phyloP scores from a whole-genome alignment of 92 coral and sea anemone species.

The Ricordea florida region DNA sequence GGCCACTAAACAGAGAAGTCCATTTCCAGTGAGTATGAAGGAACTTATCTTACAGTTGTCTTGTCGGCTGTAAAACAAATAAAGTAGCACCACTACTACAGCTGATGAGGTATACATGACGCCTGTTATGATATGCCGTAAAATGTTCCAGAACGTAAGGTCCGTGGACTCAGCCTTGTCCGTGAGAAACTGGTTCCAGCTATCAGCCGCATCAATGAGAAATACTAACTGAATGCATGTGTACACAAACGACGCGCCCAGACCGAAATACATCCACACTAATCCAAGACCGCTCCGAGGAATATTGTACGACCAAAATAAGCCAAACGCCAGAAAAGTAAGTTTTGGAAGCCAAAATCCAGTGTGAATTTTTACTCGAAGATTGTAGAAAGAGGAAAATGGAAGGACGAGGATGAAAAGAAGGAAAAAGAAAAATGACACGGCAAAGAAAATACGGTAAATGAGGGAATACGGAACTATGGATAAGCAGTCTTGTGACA shows the following conservation, averaged over 20 bases:
- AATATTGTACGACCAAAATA: conserved; percentile 36
- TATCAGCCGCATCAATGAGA: conserved; percentile 67
- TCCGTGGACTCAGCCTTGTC: not conserved
- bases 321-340: conserved; percentile 24
- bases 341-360: conserved; percentile 90
- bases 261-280: conserved; percentile 65
- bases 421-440: conserved; percentile 56
- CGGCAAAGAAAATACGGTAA: conserved; percentile 51
- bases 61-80: conserved; percentile 38
- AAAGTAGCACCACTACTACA: conserved; percentile 41
- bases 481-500: not conserved
- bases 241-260: conserved; percentile 70
- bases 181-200: conserved; percentile 41
- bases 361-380: conserved; percentile 58
- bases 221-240: conserved; percentile 69
- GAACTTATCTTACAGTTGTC: conserved; percentile 68
- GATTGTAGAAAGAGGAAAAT: conserved; percentile 6
- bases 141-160: conserved; percentile 11
- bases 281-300: conserved; percentile 68
- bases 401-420: conserved; percentile 36
- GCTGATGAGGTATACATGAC: conserved; percentile 32
- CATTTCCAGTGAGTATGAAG: conserved; percentile 59
- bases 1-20: conserved; percentile 38
- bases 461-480: conserved; percentile 41
- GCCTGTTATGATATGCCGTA: conserved; percentile 14